These are phyloP conservation scores for Tragelaphus eurycerus DNA, from an alignment of 2,797 vertebrate genomes.

Conservation along the genomic window DNA sequence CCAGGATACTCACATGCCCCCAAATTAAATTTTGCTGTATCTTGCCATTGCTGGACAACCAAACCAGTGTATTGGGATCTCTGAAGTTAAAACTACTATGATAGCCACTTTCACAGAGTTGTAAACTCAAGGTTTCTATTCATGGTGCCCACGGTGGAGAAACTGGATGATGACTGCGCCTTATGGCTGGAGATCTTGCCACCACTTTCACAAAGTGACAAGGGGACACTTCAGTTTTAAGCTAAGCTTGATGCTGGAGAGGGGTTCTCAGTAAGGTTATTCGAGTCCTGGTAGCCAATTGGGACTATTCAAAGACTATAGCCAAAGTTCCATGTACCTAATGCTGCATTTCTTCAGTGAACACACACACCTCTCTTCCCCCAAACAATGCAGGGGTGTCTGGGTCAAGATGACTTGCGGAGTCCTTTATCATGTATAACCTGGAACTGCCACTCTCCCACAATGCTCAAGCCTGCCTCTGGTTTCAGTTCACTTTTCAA, in stretches of 20 bases:
- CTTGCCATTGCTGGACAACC: neutral
- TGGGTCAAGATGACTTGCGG: neutral
- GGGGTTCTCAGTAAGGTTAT: neutral
- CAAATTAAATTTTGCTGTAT: neutral
- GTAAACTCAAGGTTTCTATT: neutral
- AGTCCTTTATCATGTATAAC: neutral
- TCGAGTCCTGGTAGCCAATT: neutral
- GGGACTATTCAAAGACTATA: neutral
- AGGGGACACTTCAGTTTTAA: neutral
- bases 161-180: neutral
- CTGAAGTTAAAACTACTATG: neutral
- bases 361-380: neutral
- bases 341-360: neutral
- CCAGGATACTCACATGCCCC: fast-evolving
- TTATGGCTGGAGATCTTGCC: neutral
- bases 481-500: neutral
- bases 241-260: neutral
- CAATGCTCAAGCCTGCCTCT: neutral
- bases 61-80: neutral
- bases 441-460: neutral
- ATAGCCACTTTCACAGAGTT: neutral
- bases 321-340: neutral
- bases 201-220: neutral
- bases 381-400: neutral
- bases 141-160: neutral